These are phyloP conservation scores for Brachionus koreanus DNA, from an alignment of 1,140 invertebrate genomes.

Conservation along the genomic window DNA sequence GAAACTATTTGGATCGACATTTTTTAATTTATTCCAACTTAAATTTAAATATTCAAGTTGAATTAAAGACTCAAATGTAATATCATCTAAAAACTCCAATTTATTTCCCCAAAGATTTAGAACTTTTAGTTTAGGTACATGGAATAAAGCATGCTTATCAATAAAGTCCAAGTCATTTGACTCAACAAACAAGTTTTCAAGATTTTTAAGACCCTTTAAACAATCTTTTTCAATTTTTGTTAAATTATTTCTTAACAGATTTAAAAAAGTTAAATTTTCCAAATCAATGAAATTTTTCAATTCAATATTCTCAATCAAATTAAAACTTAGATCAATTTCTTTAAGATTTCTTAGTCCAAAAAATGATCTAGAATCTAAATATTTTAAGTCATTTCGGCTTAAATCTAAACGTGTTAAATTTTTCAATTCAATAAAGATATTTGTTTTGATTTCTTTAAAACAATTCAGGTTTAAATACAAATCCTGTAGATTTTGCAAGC, in stretches of 20 bases:
- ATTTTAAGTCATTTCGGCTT: background rate
- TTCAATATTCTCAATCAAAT: background rate
- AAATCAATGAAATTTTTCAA: background rate
- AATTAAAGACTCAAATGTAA: background rate
- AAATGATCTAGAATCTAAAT: background rate
- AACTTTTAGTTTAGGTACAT: background rate
- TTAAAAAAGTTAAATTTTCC: background rate
- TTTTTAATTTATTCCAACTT: background rate
- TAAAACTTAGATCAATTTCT: background rate
- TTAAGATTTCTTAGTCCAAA: background rate
- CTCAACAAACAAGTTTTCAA: background rate
- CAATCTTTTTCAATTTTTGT: background rate
- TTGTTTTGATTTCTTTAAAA: background rate
- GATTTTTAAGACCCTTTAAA: background rate
- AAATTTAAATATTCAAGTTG: background rate
- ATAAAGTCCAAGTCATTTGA: background rate
- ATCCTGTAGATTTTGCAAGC: background rate
- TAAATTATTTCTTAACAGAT: background rate
- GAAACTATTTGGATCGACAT: background rate
- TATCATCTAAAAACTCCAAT: background rate
- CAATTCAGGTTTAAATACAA: background rate
- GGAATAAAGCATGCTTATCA: background rate
- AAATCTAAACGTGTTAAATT: conserved; percentile 9
- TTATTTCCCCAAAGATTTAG: conserved; percentile 5
- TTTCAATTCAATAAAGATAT: background rate